Base-by-base conservation (phyloP, 1,140 invertebrate species). In the Drosophila subpulchrella region DNA sequence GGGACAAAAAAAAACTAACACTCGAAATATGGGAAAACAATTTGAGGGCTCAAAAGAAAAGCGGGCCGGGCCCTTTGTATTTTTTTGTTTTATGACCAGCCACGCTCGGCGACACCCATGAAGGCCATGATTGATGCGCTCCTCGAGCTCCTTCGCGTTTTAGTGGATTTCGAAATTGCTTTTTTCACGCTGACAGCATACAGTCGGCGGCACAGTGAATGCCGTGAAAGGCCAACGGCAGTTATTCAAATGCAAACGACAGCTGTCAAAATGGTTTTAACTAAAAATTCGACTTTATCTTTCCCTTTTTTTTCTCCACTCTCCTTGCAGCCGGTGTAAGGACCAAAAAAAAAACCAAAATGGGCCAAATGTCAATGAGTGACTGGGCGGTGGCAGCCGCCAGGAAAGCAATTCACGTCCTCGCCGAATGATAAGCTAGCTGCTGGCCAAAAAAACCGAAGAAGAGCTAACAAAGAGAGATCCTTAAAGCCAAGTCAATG, bases 201-300 rank as follows among this genome's bases (percentile, higher is more conserved):
- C 66, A 75, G 81, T 44, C 7, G 36, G 4, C 36, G 36, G 12
- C 36, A 13, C 42, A 13, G 20, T 15, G 39, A 32, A 13, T 27
- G 58, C 41, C 34, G 59, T 47, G 66, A 42, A 66, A 59, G 53
- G 83, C 67, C 60, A 63, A 75, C 67, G 72, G 63, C 83, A 88
- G 83, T 88, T 88, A 88, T 88, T 88, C 84, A 88, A 89, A 88
- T 88, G 84, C 84, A 89, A 89, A 84, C 84, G 84, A 88, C 84
- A 88, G 80, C 84, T 88, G 84, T 89, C 84, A 80, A 88, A 88
- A 88, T 70, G 84, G 84, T 68, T 84, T 84, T 80, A 70, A 57
- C 68, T 71, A 83, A 83, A 76, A 83, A 89, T 63, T 78, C 65
- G 48, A 82, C 72, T 62, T 67, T 57, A 73, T 81, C 59, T 58